Evolutionary conservation across 1,140 invertebrate species (phyloP), one percentile per base, ranked within the genome.

Genomic region (Drosophila sulfurigaster): DNA sequence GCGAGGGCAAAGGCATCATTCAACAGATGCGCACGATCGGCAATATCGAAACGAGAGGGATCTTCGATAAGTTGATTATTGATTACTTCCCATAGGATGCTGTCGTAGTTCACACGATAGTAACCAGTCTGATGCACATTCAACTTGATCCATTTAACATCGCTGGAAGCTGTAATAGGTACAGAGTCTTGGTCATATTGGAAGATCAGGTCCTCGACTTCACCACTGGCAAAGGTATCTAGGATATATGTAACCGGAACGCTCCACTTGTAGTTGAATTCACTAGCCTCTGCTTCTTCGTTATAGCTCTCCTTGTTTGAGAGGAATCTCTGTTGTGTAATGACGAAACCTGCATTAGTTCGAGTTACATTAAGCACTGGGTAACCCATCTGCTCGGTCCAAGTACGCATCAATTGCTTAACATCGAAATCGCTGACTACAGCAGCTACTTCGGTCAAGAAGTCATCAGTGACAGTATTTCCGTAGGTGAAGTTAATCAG

Each of bases 341-440:
- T 92, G 0, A 92, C 92, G 43, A 95, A 95, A 1, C 92, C 94
- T 7, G 92, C 93, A 0, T 78, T 59, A 1, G 41, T 38, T 1
- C 83, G 90, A 2, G 92, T 73, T 1, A 97, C 95, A 6, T 93
- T 95, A 0, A 99, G 90, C 0, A 98, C 94, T 0, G 98, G 98
- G 81, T 96, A 98, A 4, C 98, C 98, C 96, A 97, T 98, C 93
- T 99, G 98, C 25, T 95, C 94, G 0, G 97, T 98, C 97, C 98
- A 99, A 0, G 97, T 98, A 63, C 97, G 95, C 96, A 99, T 97
- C 52, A 99, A 95, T n/a, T 94, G 90, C 57, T 92, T 86, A 5
- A 96, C 92, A 77, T 95, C 93, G 11, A 95, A 80, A 1, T 91
- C 80, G 1, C 28, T 87, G 51, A 49, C 81, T 76, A 16, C 16